Base-by-base conservation (phyloP, 2,888 invertebrate species). In the Nipponacmea schrenckii region DNA sequence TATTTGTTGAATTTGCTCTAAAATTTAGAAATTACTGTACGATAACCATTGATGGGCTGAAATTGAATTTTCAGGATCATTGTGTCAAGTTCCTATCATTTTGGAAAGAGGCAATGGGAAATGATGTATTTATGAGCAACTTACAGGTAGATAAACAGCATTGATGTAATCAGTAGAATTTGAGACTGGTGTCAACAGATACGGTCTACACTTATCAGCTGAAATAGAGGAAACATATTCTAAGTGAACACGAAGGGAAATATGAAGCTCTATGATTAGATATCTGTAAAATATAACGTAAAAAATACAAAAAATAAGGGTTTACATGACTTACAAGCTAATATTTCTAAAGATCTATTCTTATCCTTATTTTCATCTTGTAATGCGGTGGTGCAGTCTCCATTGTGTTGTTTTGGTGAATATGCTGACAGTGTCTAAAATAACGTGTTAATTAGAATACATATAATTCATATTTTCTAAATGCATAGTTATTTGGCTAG, bases 131-230 rank as follows among this genome's bases (percentile, higher is more conserved):
- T n/a, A n/a, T 39, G 39, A 39, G 4, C 39, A 8, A 72, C 75
- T 73, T 69, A 77, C 77, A 15, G 77, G 75, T 14, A 76, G 63
- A 46, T 71, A 74, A 1, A 78, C 74, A 8, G 78, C 78, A 72
- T 78, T 76, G 17, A 78, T 75, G 64, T 76, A 76, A n/a, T 70
- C 72, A 26, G 68, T 64, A 8, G 63, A 20, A 45, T 62, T 68
- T 5, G 39, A 20, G 0, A 69, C 72, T 8, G 70, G 64, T n/a
- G 70, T 67, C 39, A 62, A 64, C 15, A 76, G 64, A 8, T 67
- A 48, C n/a, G 73, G 71, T 50, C 71, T 71, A 45, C 64, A 26
- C n/a, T 63, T 64, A 26, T 73, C 70, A 64, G 72, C 76, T 76
- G 65, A 17, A 70, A 50, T 46, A 64, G 39, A 3, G n/a, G 5